Evolutionary conservation across 1,140 invertebrate species (phyloP).

Genomic region (Drosophila hydei): DNA sequence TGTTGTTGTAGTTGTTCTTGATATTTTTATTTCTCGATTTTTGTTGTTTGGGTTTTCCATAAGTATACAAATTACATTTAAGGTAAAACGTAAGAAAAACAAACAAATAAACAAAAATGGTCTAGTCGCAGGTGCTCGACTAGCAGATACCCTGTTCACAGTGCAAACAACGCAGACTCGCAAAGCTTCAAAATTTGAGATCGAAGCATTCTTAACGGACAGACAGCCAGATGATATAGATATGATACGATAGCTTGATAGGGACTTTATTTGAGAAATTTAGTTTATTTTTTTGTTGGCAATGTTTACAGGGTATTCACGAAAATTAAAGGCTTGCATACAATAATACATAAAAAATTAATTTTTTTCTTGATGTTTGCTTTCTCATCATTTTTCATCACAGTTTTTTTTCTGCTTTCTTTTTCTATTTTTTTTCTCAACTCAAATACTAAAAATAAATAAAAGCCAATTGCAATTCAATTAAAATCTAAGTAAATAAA

Average conservation of each 20-base stretch:
- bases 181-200: background rate
- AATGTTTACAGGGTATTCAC: conserved; percentile 12
- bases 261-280: too few species aligned
- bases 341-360: conserved; percentile 64
- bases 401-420: conserved; percentile 47
- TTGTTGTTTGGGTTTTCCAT: conserved; percentile 27
- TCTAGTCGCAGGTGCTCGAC: conserved; percentile 13
- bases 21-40: conserved; percentile 4
- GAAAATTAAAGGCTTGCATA: conserved; percentile 36
- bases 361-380: conserved; percentile 40
- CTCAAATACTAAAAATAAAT: conserved; percentile 57
- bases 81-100: conserved; percentile 31
- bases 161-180: background rate
- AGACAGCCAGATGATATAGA: background rate
- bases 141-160: conserved; percentile 16
- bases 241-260: too few species aligned
- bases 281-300: background rate
- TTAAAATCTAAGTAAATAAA: conserved; percentile 61
- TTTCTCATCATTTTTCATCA: conserved; percentile 37
- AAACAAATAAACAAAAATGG: conserved; percentile 28
- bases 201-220: background rate
- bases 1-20: conserved; percentile 13
- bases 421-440: conserved; percentile 41
- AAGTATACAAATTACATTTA: conserved; percentile 51
- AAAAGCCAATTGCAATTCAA: conserved; percentile 48